These are phyloP conservation scores for Brachyopa scutellaris DNA, from an alignment of 2,888 invertebrate species.

Conservation along the genomic window DNA sequence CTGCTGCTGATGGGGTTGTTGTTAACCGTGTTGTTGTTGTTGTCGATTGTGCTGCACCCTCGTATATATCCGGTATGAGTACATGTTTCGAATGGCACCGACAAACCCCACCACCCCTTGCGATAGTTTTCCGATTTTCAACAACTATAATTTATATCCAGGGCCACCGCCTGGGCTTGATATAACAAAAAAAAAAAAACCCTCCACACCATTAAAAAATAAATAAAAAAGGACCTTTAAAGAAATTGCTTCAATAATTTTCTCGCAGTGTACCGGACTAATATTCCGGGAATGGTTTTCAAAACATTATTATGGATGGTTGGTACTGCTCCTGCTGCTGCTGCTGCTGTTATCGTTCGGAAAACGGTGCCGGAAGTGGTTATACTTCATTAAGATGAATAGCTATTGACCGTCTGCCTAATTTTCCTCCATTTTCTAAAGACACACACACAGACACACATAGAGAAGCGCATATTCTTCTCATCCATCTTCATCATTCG, in stretches of 20 bases:
- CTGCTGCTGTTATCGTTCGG: background rate
- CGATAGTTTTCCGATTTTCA: conserved; percentile 60
- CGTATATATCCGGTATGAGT: conserved; percentile 49
- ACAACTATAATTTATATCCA: conserved; percentile 58
- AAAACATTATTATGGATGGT: conserved; percentile 21
- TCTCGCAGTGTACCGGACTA: conserved; percentile 34
- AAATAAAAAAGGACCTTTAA: conserved; percentile 7
- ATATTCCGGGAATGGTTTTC: conserved; percentile 52
- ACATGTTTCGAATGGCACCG: conserved; percentile 27
- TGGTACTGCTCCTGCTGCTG: background rate
- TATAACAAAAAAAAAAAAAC: background rate
- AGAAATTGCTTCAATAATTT: conserved; percentile 66
- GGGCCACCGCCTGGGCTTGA: conserved; percentile 38
- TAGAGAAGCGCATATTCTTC: background rate
- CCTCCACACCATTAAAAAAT: background rate
- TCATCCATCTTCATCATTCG: conserved; percentile 68
- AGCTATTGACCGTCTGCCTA: conserved; percentile 50
- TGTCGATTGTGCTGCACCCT: conserved; percentile 43
- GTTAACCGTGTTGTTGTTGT: conserved; percentile 33
- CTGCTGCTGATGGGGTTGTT: conserved; percentile 49
- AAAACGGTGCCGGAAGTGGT: conserved; percentile 41
- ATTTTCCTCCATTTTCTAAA: conserved; percentile 17
- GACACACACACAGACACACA: background rate
- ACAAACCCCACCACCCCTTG: conserved; percentile 15
- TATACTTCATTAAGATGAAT: conserved; percentile 67